Base-by-base conservation (phyloP, 2,888 invertebrate species). In the Margaritifera margaritifera region DNA sequence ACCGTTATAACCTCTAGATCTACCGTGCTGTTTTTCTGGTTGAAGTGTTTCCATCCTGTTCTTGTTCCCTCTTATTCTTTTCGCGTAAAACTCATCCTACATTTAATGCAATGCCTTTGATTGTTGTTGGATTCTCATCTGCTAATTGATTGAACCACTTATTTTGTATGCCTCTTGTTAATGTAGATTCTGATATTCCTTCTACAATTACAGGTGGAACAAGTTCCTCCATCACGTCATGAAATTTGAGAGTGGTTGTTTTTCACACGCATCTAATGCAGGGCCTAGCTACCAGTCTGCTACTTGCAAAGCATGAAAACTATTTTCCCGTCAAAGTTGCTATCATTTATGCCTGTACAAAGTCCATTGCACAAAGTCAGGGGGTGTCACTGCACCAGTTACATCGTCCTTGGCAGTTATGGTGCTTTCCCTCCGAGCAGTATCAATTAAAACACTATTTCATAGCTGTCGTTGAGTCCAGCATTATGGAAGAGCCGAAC, bases 281-380 rank as follows among this genome's bases (percentile, higher is more conserved):
- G 24, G 63, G 18, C 63, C 63, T 25, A 54, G 53, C 25, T 63
- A 27, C 63, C 63, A 63, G 6, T 54, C 63, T 54, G 31, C 8
- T 24, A 54, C 25, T 54, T 54, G 53, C 11, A 42, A 54, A 63
- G n/a, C n/a, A n/a, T 5, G 55, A 18, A 20, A 24, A 54, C 55
- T 54, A 19, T 54, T 25, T 55, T 42, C 53, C 31, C 31, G 6
- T 31, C 31, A 3, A 54, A 20, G 55, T 20, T 24, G 22, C 55
- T 25, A 25, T 63, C 55, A 55, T 55, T 54, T 15, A 63, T 63
- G 15, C 53, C 63, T n/a, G 27, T 63, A 42, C 27, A 55, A 11
- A 54, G 55, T 55, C 20, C 55, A 6, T 24, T 22, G 55, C 19
- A 53, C 27, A 19, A 63, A 63, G 53, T 63, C 55, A 11, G 27